Base-by-base conservation (phyloP, 2,113 vertebrate genomes). In the Gadus chalcogrammus region DNA sequence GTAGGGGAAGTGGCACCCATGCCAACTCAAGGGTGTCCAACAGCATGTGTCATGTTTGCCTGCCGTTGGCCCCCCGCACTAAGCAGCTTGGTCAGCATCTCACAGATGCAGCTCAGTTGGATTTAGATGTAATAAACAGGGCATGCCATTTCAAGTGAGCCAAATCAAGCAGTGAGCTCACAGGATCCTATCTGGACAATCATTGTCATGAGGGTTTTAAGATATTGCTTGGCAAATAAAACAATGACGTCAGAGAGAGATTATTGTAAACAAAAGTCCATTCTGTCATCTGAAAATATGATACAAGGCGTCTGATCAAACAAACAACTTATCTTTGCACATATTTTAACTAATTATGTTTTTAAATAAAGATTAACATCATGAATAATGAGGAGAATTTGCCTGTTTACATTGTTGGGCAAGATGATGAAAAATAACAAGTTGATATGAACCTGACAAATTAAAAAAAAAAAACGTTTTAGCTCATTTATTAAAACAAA, bases 71-170 rank as follows among this genome's bases (percentile, higher is more conserved):
- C 53, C 28, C 28, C 58, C 60, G 11, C 73, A 71, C 5, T 64
- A 48, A 68, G 55, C 69, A 53, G 4, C 60, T 42, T 67, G 27
- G 7, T 38, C 62, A 16, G 27, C 61, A 62, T 62, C 22, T 61
- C 69, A 66, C 56, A 72, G 65, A 60, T 74, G 52, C 24, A 24
- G 24, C 64, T 75, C 53, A 28, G 15, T 81, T 73, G 60, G 64
- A 79, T 70, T 15, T 15, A 74, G 38, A 61, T 35, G 24, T 53
- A 24, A 61, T 61, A 18, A 61, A 48, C 56, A 24, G 1, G 59
- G 59, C 18, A 61, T 20, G 59, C 59, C 59, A 22, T 17, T 58
- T 58, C 55, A 58, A 17, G 42, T n/a, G n/a, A n/a, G 55, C 18
- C 20, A 18, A 61, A 61, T 22, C 22, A 12, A 61, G 7, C 59